A percentile compares a stretch with the other conserved stretches of the same genome.
phyloP scores from a whole-genome alignment of 2,888 invertebrate species.

The Anaspis maculata region DNA sequence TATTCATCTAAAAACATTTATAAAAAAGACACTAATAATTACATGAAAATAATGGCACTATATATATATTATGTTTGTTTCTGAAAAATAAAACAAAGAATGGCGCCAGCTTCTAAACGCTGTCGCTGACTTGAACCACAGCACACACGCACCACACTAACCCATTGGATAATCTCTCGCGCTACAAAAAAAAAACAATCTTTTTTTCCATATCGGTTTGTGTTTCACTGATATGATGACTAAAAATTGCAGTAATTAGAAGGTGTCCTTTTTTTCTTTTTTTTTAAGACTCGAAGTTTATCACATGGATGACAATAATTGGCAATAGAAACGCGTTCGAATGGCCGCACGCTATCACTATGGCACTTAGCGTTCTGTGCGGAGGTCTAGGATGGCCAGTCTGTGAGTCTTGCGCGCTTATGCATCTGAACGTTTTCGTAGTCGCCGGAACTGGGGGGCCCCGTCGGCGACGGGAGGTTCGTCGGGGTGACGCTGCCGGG shows the following conservation, averaged over 20 bases:
- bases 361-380: constrained; percentile 38
- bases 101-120: constrained; percentile 22
- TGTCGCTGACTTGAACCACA: constrained; percentile 29
- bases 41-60: constrained; percentile 45
- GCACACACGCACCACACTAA: constrained; percentile 34
- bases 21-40: constrained; percentile 44
- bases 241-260: constrained; percentile 31
- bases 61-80: constrained; percentile 32
- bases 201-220: constrained; percentile 8
- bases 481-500: constrained; percentile 75
- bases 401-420: constrained; percentile 81
- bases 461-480: constrained; percentile 67
- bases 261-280: constrained; percentile 30
- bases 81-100: constrained; percentile 28
- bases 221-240: constrained; percentile 24
- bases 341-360: constrained; percentile 39
- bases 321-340: constrained; percentile 39
- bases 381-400: constrained; percentile 79
- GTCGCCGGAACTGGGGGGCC: constrained; percentile 43
- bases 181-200: constrained; percentile 16
- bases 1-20: constrained; percentile 44
- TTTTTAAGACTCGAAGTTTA: constrained; percentile 39
- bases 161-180: constrained; percentile 19
- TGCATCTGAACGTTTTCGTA: constrained; percentile 59
- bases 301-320: constrained; percentile 44